These are phyloP conservation scores for Antheraea assamensis DNA, from an alignment of 2,888 invertebrate species.

Conservation along the genomic window DNA sequence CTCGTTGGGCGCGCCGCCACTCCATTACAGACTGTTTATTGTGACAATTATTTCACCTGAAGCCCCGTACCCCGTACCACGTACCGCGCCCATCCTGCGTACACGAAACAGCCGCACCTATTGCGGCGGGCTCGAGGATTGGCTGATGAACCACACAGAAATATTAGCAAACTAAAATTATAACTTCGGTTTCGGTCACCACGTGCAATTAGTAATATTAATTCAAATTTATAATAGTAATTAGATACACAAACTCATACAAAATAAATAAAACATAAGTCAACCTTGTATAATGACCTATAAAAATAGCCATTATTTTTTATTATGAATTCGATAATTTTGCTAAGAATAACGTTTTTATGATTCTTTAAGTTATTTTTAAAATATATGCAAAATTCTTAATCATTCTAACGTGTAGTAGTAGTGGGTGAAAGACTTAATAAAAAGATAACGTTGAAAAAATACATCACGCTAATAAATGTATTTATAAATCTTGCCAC, in stretches of 20 bases:
- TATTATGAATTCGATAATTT: neutral
- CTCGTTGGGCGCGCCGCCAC: conserved; percentile 66
- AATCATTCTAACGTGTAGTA: no score
- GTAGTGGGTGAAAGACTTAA: no score
- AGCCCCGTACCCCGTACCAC: neutral
- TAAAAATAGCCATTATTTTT: no score
- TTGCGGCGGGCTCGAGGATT: neutral
- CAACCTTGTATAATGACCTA: no score
- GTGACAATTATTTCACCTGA: conserved; percentile 68
- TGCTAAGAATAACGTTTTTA: neutral
- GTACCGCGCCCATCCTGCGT: neutral
- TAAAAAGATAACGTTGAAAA: no score
- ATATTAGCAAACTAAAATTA: neutral
- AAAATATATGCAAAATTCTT: no score
- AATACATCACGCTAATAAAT: no score
- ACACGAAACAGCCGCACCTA: neutral
- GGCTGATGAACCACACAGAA: neutral
- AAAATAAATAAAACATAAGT: no score
- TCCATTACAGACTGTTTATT: conserved; percentile 76
- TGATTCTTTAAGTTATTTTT: no score
- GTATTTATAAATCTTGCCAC: no score
- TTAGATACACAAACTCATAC: neutral
- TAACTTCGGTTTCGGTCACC: neutral
- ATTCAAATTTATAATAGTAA: neutral
- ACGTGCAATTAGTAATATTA: neutral